Evolutionary conservation across 2,888 invertebrate species (phyloP).

Genomic region (Chymomyza fuscimana): DNA sequence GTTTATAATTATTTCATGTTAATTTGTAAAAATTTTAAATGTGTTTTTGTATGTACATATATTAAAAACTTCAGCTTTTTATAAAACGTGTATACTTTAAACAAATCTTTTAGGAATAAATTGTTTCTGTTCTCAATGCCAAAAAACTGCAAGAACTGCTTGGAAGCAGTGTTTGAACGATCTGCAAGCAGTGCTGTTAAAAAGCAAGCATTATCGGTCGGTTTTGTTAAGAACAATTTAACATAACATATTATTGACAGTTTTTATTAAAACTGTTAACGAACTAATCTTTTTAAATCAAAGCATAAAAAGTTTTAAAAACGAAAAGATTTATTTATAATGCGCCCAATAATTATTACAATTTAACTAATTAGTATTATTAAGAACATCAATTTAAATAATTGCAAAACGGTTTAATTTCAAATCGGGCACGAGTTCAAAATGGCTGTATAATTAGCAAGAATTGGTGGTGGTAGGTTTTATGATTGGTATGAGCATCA

Average conservation of each 20-base stretch:
- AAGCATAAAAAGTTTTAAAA: conserved; percentile 32
- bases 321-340: conserved; percentile 56
- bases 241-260: neutral
- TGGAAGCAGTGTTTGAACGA: no score
- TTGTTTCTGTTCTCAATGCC: no score
- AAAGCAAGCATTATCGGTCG: no score
- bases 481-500: conserved; percentile 30
- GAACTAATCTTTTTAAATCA: neutral
- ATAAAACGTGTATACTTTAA: no score
- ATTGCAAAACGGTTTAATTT: conserved; percentile 47
- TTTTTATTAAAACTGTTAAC: neutral
- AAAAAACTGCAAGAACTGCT: no score
- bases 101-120: no score
- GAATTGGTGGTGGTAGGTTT: conserved; percentile 28
- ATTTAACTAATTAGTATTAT: conserved; percentile 68
- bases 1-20: no score
- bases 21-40: no score
- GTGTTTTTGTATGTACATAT: no score
- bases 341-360: conserved; percentile 55
- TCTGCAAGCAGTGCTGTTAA: no score
- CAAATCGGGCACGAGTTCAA: conserved; percentile 41
- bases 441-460: conserved; percentile 31
- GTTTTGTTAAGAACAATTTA: neutral
- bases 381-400: neutral
- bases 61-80: no score